Conservation (phyloP, 1,140 invertebrate genomes). For the Ylistrum balloti region DNA sequence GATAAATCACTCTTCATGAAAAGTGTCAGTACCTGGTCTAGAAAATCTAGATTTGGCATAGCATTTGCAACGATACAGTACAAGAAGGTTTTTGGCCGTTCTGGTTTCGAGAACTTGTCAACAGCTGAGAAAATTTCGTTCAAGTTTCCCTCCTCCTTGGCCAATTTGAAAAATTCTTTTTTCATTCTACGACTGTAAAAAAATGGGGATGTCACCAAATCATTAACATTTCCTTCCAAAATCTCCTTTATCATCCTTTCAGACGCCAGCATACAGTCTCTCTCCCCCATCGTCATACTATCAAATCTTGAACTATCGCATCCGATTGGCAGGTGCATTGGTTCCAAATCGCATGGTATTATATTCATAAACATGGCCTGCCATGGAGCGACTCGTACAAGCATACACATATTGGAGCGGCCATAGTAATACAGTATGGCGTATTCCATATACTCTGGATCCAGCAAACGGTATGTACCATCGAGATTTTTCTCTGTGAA, state of each 20-base stretch:
- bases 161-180: not conserved
- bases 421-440: not conserved
- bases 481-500: not conserved
- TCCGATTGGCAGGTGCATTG: not conserved
- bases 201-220: constrained; percentile 8
- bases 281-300: not conserved
- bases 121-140: not conserved
- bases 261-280: not conserved
- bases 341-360: not conserved
- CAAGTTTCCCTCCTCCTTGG: not conserved
- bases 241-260: not conserved
- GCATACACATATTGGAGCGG: not conserved
- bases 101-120: constrained; percentile 3
- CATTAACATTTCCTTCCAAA: not conserved
- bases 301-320: not conserved
- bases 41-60: not conserved
- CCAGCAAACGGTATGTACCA: not conserved
- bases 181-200: not conserved
- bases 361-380: not conserved
- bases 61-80: constrained; percentile 27
- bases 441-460: not conserved
- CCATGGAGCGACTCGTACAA: not conserved
- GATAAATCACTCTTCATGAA: not conserved
- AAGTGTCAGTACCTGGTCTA: not conserved
- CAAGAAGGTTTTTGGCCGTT: not conserved